Percentiles rank a stretch among this genome's conserved stretches.
Conservation (phyloP, 2,888 invertebrate genomes). For the Diachrysia chrysitis region DNA sequence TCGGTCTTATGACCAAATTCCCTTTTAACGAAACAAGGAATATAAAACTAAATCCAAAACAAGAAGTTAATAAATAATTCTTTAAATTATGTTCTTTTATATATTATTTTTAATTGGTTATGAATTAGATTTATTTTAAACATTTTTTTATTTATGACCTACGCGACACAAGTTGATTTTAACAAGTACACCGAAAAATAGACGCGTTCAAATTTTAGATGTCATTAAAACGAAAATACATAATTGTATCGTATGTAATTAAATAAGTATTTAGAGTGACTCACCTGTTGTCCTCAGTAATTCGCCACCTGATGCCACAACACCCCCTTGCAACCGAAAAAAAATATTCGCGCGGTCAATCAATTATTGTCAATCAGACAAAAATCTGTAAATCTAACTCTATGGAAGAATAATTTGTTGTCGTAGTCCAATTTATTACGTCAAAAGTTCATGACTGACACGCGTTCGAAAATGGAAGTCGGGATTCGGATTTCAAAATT, state of each 20-base stretch:
- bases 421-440: slow-evolving; percentile 51
- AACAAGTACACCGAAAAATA: background rate
- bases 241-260: background rate
- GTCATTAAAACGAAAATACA: background rate
- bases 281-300: slow-evolving; percentile 66
- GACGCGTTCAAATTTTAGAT: background rate
- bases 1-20: no score
- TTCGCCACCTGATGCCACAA: slow-evolving; percentile 60
- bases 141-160: background rate
- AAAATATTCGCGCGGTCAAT: slow-evolving; percentile 48
- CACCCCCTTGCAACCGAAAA: slow-evolving; percentile 50
- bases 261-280: slow-evolving; percentile 49
- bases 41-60: no score
- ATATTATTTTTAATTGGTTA: no score
- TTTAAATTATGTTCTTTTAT: no score
- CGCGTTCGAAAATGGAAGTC: slow-evolving; percentile 60
- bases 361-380: slow-evolving; percentile 25
- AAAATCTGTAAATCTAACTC: slow-evolving; percentile 23
- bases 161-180: background rate
- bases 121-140: background rate
- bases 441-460: slow-evolving; percentile 69
- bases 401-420: slow-evolving; percentile 43
- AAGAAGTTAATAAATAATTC: no score
- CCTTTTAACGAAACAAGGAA: no score
- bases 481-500: slow-evolving; percentile 58